Base-by-base conservation (phyloP, 2,113 vertebrate species). In the Probosciger aterrimus region DNA sequence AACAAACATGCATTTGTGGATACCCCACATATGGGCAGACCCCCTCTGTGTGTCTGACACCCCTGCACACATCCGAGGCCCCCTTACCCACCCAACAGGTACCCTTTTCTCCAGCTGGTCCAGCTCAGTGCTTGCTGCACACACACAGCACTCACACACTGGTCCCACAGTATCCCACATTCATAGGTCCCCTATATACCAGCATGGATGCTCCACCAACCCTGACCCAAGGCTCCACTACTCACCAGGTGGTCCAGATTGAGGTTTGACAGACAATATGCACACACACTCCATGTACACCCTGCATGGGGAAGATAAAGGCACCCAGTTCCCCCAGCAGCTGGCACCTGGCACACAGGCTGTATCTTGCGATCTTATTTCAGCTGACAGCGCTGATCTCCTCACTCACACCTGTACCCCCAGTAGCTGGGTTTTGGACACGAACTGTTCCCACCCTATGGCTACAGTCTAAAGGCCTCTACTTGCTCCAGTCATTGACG, bases 231-330 rank as follows among this genome's bases (percentile, higher is more conserved):
- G n/a, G 20, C 2, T 10, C 4, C n/a, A 19, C 18, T 49, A 11
- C 27, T 86, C 25, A 5, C 10, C 39, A 43, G 6, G 27, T 43
- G 31, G 15, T 43, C 39, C 59, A 67, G 31, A n/a, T 1, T 55
- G 65, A 73, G 9, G 9, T 62, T 71, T 73, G 7, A 31, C 27
- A n/a, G 50, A 31, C 37, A n/a, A 53, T 25, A 52, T 9, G 1
- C 9, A 23, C 7, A 25, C 14, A 31, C 14, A 31, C 4, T 4
- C 13, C 46, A 1, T 0, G 2, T 17, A 2, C 3, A 16, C 33
- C 11, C 13, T 5, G 6, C n/a, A 28, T 55, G 43, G 18, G 28
- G 30, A 64, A 57, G 17, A 31, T 6, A 35, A 8, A 78, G 67
- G 12, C 43, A 46, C 14, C 50, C 24, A 13, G 9, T 55, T 57